Conservation (phyloP, 1,140 invertebrate species). For the Asbolus verrucosus region DNA sequence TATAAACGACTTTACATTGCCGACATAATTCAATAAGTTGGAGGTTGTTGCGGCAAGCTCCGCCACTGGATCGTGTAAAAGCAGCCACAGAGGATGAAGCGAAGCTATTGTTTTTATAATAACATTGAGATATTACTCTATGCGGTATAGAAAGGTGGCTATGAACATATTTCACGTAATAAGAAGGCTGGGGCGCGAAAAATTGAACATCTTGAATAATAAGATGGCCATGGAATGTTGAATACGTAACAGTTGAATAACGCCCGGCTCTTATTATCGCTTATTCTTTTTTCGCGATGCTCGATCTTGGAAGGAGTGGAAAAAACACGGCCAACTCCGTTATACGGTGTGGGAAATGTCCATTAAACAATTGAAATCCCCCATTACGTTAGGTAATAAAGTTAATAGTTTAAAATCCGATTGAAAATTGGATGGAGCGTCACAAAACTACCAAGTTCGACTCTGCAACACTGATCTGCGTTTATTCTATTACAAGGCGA, state of each 20-base stretch:
- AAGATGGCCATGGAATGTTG: slow-evolving; percentile 54
- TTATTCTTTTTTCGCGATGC: background rate
- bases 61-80: slow-evolving; percentile 41
- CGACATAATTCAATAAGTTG: too few relatives aligned
- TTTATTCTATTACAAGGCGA: slow-evolving; percentile 35
- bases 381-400: slow-evolving; percentile 35
- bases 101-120: slow-evolving; percentile 60
- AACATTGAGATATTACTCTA: slow-evolving; percentile 61
- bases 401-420: slow-evolving; percentile 45
- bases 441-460: slow-evolving; percentile 32
- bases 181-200: slow-evolving; percentile 57
- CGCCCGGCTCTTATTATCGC: slow-evolving; percentile 47
- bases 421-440: slow-evolving; percentile 29
- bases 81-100: slow-evolving; percentile 33
- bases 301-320: too few relatives aligned
- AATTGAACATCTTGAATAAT: slow-evolving; percentile 59
- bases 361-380: slow-evolving; percentile 44
- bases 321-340: too few relatives aligned
- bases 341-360: slow-evolving; percentile 28
- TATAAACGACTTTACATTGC: too few relatives aligned
- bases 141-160: slow-evolving; percentile 61
- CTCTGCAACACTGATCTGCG: slow-evolving; percentile 28
- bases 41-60: too few relatives aligned
- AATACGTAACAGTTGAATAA: slow-evolving; percentile 50
- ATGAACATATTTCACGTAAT: slow-evolving; percentile 61